Percentiles rank a stretch among this genome's conserved stretches.
Conservation (phyloP, 2,113 vertebrate genomes). For the Catharus fuscescens region DNA sequence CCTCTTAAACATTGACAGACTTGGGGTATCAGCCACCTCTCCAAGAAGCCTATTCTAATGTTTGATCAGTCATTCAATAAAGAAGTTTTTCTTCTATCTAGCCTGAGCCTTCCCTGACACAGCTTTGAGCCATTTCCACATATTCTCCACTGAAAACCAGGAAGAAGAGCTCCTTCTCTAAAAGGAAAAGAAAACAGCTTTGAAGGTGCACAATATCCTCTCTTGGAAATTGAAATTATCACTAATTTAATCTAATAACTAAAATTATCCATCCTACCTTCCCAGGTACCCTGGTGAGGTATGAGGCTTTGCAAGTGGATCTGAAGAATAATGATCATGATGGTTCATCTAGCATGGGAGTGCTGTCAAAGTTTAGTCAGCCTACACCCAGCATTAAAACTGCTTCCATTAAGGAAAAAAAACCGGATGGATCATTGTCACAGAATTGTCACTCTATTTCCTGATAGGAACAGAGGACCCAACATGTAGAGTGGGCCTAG, state of each 20-base stretch:
- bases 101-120: not conserved
- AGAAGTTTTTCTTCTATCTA: not conserved
- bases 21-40: not conserved
- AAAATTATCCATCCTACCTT: not conserved
- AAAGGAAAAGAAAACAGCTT: not conserved
- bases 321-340: not conserved
- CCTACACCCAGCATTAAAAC: not conserved
- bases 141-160: not conserved
- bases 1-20: not conserved
- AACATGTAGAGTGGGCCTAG: not conserved
- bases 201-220: not conserved
- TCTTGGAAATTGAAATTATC: not conserved
- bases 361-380: not conserved
- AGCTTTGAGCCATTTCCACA: not conserved
- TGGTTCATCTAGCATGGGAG: accelerated
- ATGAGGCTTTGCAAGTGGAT: not conserved
- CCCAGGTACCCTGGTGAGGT: not conserved
- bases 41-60: not conserved
- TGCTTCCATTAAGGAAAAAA: not conserved
- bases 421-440: not conserved
- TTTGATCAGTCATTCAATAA: not conserved
- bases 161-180: not conserved
- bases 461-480: not conserved
- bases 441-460: not conserved
- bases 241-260: not conserved